phyloP scores from a whole-genome alignment of 1,140 invertebrate genomes.

The Halesus radiatus region DNA sequence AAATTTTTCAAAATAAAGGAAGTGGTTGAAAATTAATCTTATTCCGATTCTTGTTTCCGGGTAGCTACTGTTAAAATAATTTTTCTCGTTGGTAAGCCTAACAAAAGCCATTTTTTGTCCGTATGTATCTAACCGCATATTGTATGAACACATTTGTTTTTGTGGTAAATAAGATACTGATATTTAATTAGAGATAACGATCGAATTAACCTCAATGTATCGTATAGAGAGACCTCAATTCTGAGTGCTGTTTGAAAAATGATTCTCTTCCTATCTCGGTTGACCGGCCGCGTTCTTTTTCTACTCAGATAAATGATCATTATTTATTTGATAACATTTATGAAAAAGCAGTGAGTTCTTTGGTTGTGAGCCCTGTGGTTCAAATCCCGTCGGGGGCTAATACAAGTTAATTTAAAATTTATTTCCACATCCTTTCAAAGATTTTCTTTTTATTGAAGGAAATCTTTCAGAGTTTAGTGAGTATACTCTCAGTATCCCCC shows the following conservation, averaged over 20 bases:
- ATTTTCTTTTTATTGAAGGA: too few species aligned
- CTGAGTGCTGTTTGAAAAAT: neutral
- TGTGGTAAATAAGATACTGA: slow-evolving; percentile 2
- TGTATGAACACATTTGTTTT: neutral
- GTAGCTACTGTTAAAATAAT: slow-evolving; percentile 14
- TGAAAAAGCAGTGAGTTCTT: neutral
- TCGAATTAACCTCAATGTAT: slow-evolving; percentile 19
- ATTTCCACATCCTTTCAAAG: too few species aligned
- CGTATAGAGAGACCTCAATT: slow-evolving; percentile 2
- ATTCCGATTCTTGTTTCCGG: slow-evolving; percentile 4
- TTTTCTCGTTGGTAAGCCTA: neutral
- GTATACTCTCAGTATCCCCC: too few species aligned
- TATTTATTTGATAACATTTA: neutral
- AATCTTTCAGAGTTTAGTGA: too few species aligned
- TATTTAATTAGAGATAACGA: neutral
- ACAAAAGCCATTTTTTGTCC: neutral
- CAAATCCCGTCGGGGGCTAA: neutral
- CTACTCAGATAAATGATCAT: neutral
- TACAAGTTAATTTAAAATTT: neutral
- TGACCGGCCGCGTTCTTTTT: neutral
- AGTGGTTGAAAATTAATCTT: slow-evolving; percentile 7
- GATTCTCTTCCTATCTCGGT: slow-evolving; percentile 2
- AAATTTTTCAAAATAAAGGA: slow-evolving; percentile 1
- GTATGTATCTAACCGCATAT: neutral
- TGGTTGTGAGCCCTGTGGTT: neutral